A percentile compares a stretch with the other conserved stretches of the same genome.
These are phyloP conservation scores for Falco biarmicus DNA, from an alignment of 2,797 vertebrate genomes.

Conservation along the genomic window DNA sequence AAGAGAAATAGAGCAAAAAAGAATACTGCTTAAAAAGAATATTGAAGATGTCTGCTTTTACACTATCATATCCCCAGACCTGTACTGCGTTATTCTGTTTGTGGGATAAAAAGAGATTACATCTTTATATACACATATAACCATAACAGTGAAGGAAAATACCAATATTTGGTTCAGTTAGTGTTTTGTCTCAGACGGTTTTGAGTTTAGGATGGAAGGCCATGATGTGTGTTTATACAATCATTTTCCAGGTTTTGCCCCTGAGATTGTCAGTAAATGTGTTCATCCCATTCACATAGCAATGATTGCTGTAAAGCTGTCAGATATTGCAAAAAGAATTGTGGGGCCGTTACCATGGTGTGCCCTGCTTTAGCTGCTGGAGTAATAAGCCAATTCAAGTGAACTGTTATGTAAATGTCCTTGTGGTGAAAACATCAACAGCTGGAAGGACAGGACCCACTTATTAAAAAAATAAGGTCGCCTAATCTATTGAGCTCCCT, in stretches of 20 bases:
- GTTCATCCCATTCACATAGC: background rate
- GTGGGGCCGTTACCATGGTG: background rate
- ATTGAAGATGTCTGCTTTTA: background rate
- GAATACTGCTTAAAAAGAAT: background rate
- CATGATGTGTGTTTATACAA: background rate
- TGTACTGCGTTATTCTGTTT: background rate
- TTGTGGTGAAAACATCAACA: constrained; percentile 31
- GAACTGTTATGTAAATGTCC: constrained; percentile 10
- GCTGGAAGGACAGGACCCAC: background rate
- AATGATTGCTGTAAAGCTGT: background rate
- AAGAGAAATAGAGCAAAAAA: background rate
- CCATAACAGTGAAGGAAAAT: background rate
- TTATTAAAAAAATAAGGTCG: background rate
- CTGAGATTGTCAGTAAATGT: background rate
- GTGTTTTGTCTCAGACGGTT: background rate
- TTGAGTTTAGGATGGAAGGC: background rate
- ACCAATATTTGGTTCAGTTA: background rate
- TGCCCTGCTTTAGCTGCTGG: constrained; percentile 1
- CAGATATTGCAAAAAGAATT: background rate
- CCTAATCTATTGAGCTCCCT: background rate
- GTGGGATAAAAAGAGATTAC: background rate
- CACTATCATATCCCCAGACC: background rate
- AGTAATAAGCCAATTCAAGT: background rate
- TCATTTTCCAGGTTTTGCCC: background rate
- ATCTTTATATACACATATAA: background rate